These are phyloP conservation scores for Aurelia aurita DNA, from an alignment of 30 jellyfish, hydroid and myxozoan genomes.

Conservation along the genomic window DNA sequence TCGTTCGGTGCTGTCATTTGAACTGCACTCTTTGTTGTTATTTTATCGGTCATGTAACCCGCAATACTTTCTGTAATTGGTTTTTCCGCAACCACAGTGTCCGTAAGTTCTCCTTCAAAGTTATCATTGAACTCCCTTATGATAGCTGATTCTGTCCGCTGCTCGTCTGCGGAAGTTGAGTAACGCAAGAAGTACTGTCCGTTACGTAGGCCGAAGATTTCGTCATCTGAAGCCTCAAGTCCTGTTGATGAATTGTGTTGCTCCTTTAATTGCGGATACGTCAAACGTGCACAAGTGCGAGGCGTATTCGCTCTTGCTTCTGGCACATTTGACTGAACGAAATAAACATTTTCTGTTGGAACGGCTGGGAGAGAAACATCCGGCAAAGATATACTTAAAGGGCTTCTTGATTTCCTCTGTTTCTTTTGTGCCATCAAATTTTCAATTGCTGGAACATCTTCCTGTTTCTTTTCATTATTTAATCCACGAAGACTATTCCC, in stretches of 20 bases:
- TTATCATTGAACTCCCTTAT: neutral
- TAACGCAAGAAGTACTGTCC: constrained; percentile 65
- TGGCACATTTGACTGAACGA: neutral
- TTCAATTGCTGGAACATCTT: neutral
- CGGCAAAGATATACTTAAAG: neutral
- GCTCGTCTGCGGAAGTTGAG: constrained; percentile 30
- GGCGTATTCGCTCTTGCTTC: constrained; percentile 57
- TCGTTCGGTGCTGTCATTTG: no score
- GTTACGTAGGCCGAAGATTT: constrained; percentile 41
- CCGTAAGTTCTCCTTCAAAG: no score
- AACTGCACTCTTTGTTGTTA: no score
- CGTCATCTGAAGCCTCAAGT: constrained; percentile 48
- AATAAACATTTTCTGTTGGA: neutral
- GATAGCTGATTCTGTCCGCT: neutral
- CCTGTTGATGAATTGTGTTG: neutral
- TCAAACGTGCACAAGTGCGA: neutral
- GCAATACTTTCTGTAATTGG: no score
- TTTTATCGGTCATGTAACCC: no score
- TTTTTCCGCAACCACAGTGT: no score
- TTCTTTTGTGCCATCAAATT: neutral
- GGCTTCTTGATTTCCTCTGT: neutral
- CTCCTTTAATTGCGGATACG: neutral
- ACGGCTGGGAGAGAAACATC: constrained; percentile 27
- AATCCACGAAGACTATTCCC: neutral
- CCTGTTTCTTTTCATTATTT: neutral